phyloP scores from a whole-genome alignment of 1,140 invertebrate species.

The Babylonia areolata region DNA sequence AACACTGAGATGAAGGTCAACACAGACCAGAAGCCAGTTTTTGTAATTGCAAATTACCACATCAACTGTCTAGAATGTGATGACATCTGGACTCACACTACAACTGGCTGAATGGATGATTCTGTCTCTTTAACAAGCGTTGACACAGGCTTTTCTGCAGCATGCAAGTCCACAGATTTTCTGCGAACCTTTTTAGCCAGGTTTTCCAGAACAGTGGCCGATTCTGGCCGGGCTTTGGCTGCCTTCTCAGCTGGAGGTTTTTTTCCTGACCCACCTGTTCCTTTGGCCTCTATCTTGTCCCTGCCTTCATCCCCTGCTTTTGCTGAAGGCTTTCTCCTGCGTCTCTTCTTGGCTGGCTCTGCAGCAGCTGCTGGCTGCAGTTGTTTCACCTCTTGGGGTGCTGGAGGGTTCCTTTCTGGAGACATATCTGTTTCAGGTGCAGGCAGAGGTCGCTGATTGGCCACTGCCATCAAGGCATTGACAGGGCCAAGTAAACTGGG shows the following conservation, averaged over 20 bases:
- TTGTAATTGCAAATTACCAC: no score
- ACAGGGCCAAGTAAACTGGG: constrained; percentile 33
- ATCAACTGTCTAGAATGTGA: no score
- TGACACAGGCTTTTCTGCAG: background rate
- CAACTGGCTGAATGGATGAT: background rate
- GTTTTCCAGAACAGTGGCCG: constrained; percentile 8
- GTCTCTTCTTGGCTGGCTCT: constrained; percentile 5
- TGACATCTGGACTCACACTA: background rate
- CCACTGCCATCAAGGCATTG: constrained; percentile 36
- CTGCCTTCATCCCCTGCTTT: background rate
- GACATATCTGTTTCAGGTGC: constrained; percentile 7
- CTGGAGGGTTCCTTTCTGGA: background rate
- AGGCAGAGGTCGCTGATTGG: constrained; percentile 33
- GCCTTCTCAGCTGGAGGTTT: background rate
- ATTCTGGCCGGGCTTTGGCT: background rate
- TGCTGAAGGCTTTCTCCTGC: background rate
- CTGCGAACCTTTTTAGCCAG: constrained; percentile 29
- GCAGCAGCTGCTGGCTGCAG: background rate
- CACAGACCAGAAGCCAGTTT: no score
- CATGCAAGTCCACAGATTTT: background rate
- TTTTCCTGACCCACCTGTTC: background rate
- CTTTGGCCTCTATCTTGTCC: background rate
- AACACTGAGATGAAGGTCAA: no score
- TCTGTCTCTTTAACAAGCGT: background rate
- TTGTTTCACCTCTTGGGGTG: background rate